Evolutionary conservation across 1,140 invertebrate species (phyloP), one percentile per base, ranked within the genome.

Genomic region (Neuroterus valhalla): DNA sequence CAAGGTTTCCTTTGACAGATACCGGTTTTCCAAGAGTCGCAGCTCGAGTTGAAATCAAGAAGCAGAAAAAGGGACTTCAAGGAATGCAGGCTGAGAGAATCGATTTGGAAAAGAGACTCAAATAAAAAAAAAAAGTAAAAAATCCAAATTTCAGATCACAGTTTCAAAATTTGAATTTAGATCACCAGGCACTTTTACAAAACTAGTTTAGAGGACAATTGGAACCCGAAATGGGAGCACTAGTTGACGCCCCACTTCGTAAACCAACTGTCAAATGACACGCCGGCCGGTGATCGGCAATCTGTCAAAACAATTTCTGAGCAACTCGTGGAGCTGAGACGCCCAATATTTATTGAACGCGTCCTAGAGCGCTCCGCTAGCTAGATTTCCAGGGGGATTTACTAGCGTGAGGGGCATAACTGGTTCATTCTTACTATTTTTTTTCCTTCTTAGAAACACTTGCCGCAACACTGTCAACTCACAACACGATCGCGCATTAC

Each of bases 231-330:
- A n/a, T 17, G 1, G 15, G 17, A 10, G 46, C n/a, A 48, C n/a
- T 45, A 3, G 44, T 12, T 15, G 2, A 45, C 44, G 44, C 44
- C 44, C 46, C 2, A 8, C 12, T 19, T 31, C 66, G n/a, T n/a
- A n/a, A n/a, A n/a, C 76, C 70, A 78, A 79, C 82, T 82, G 82
- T 83, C 82, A 83, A 83, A 79, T 83, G 79, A 81, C 81, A 82
- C 77, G 70, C 50, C 72, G 77, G 69, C 68, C 69, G 72, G 75
- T 81, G 70, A 62, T 62, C 26, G 52, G 14, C 52, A 62, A 62
- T 6, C 26, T 62, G 55, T 62, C 23, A 62, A 62, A 26, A 38
- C n/a, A 62, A 38, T 62, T 62, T 62, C 31, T 3, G 23, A 62
- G 21, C 23, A 68, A 68, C 46, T 74, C 68, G 17, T 70, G 76